A percentile compares a stretch with the other conserved stretches of the same genome.
Evolutionary conservation across 2,797 vertebrate species (phyloP).

Genomic region (Dicrostonyx torquatus): DNA sequence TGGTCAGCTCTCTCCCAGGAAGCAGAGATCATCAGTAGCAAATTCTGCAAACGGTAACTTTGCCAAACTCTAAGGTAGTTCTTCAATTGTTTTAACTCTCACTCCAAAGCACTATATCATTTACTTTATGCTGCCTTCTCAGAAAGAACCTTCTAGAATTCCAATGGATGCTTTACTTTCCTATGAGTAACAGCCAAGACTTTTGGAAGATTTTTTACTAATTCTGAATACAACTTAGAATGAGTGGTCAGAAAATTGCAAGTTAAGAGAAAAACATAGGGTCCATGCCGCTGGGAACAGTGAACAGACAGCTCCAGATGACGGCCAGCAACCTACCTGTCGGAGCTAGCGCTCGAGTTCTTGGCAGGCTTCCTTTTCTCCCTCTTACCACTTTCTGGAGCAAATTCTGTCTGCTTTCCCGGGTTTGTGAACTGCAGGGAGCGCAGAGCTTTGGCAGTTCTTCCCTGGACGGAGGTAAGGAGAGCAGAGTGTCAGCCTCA

Average conservation of each 20-base stretch:
- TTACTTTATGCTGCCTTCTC: conserved; percentile 34
- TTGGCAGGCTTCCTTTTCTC: conserved; percentile 91
- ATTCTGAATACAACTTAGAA: background rate
- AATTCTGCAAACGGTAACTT: background rate
- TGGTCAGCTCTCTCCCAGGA: background rate
- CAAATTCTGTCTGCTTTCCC: conserved; percentile 89
- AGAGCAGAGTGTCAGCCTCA: conserved; percentile 65
- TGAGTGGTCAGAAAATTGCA: conserved; percentile 23
- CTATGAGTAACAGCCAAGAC: background rate
- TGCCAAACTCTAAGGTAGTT: background rate
- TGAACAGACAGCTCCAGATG: background rate
- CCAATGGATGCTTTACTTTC: conserved; percentile 36
- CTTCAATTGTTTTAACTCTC: conserved; percentile 24
- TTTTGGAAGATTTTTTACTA: background rate
- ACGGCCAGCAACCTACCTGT: conserved; percentile 88
- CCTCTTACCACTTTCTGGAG: conserved; percentile 90
- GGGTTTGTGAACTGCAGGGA: conserved; percentile 91
- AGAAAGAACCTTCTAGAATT: conserved; percentile 21
- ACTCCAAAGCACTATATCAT: background rate
- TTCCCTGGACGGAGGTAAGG: conserved; percentile 88
- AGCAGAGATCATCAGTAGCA: background rate
- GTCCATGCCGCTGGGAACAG: background rate
- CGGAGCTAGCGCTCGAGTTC: conserved; percentile 84
- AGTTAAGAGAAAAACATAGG: background rate
- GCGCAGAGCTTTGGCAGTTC: conserved; percentile 90